Base-by-base conservation (phyloP, 2,797 vertebrate species). In the Steatocranus sp. region DNA sequence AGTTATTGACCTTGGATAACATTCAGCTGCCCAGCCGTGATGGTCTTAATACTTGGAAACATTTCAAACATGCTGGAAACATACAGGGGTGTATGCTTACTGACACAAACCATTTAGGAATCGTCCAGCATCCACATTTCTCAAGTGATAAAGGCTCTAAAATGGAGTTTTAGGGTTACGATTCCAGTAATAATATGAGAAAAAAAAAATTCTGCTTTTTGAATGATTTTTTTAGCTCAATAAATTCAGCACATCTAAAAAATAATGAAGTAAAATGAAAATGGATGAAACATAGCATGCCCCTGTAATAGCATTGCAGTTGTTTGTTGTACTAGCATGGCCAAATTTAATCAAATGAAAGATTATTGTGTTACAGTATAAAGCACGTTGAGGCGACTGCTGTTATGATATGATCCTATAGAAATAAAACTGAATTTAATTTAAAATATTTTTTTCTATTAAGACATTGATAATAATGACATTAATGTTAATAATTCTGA, bases 1-100 rank as follows among this genome's bases (percentile, higher is more conserved):
- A 89, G 79, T 83, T 89, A 86, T 86, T 94, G 91, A 92, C 92
- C 90, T 92, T 93, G 91, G 91, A 91, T 80, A 84, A 84, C 81
- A 76, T 83, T 91, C 80, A 89, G 84, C 82, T 78, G 73, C 84
- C 54, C 2, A 7, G 83, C 80, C 61, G 88, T 73, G 43, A 32
- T 85, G 80, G 86, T 85, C 70, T 87, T 75, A 76, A 84, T 80
- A 84, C 70, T 89, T 87, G 89, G 86, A 85, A 88, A 85, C 58
- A 78, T 51, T 41, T 83, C 20, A 41, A 82, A 73, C 68, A 73
- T 73, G 68, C 3, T 73, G 43, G 17, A 73, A 32, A 73, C 68
- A 49, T 83, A 66, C 6, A 79, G 63, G 78, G 77, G 34, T 83
- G 78, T 76, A 80, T 78, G 46, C 54, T 83, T 66, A 80, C 83